Evolutionary conservation across 2,888 invertebrate species (phyloP), one percentile per base, ranked within the genome.

Genomic region (Artemia sinica): DNA sequence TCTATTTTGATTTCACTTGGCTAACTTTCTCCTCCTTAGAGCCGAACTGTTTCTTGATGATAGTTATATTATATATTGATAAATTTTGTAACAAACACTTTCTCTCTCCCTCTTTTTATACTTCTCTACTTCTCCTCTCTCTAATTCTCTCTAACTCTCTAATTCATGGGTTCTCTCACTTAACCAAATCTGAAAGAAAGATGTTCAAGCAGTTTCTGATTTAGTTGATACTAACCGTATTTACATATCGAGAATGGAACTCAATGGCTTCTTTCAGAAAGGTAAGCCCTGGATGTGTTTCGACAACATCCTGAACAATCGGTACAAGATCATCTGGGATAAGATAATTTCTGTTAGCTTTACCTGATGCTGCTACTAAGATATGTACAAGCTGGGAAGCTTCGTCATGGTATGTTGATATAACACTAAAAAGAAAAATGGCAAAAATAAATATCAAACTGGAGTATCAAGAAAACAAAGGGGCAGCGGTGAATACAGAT

Each of bases 161-260:
- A n/a, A n/a, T n/a, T n/a, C 28, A 28, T 28, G 28, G 28, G 28
- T 28, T 28, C 28, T 28, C 28, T 28, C 28, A 28, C 28, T 52
- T 52, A 69, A 49, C 13, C 12, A 49, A 8, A 13, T 50, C 14
- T 67, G 18, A 66, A 12, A 12, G 11, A 66, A 52, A 41, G n/a
- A 28, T 28, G 13, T 66, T 13, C 41, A 67, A 51, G 14, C 14
- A n/a, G 18, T 66, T 11, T 14, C n/a, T 66, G n/a, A 1, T 28
- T 7, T 65, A 49, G 28, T 28, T 28, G 28, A 28, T 67, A 76
- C 79, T 77, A 76, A 90, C 97, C 77, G 97, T 97, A 80, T 96
- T 94, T 74, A 97, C 91, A 78, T 97, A 98, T 83, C 95, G 86
- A 72, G 94, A 94, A 82, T 98, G 97, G 81, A 98, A 98, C 81